These are phyloP conservation scores for Mythimna impura DNA, from an alignment of 2,888 invertebrate species.

Conservation along the genomic window DNA sequence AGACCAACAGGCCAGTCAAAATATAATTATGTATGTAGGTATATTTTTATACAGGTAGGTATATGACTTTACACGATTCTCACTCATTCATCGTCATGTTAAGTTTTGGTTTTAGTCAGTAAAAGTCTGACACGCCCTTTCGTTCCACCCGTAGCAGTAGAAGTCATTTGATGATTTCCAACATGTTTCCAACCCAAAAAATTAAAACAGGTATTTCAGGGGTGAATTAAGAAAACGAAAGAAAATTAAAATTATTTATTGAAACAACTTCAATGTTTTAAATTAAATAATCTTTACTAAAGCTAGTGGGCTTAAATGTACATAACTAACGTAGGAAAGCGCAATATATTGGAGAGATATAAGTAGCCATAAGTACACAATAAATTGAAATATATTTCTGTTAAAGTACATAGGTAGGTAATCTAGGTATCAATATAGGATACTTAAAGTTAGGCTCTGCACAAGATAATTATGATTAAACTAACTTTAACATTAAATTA, in stretches of 20 bases:
- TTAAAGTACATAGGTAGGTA: conserved; percentile 67
- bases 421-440: conserved; percentile 87
- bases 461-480: conserved; percentile 78
- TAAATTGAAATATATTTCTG: conserved; percentile 68
- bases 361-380: conserved; percentile 85
- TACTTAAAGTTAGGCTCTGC: conserved; percentile 78
- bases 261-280: conserved; percentile 88
- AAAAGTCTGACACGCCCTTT: no score
- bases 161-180: background rate
- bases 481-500: conserved; percentile 78
- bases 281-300: conserved; percentile 86
- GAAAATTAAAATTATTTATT: conserved; percentile 90
- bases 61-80: no score
- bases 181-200: no score
- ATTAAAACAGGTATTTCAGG: no score
- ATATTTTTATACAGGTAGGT: no score
- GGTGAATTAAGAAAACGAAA: conserved; percentile 49
- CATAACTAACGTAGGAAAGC: conserved; percentile 84
- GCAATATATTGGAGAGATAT: conserved; percentile 81
- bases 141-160: background rate
- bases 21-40: no score
- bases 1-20: no score
- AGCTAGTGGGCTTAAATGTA: conserved; percentile 85
- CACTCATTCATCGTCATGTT: no score
- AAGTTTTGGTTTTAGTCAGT: no score